A percentile compares a stretch with the other conserved stretches of the same genome.
phyloP scores from a whole-genome alignment of 1,140 invertebrate genomes.

The Papilio machaon region DNA sequence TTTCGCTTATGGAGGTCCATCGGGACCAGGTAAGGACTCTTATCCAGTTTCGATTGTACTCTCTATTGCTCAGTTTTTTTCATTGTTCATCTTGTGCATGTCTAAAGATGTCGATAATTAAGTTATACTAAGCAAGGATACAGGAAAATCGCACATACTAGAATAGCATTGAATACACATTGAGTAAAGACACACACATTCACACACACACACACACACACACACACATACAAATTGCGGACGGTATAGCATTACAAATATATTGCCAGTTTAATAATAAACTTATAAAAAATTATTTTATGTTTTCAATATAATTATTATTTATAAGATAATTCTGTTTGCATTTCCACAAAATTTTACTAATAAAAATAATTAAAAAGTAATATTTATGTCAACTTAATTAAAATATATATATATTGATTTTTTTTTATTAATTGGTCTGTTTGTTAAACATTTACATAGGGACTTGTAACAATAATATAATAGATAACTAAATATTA shows the following conservation, averaged over 20 bases:
- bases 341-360: conserved; percentile 4
- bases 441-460: conserved; percentile 13
- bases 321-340: conserved; percentile 6
- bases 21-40: too few species aligned
- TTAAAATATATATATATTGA: conserved; percentile 10
- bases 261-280: conserved; percentile 36
- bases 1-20: too few species aligned
- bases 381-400: conserved; percentile 19
- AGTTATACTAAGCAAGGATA: conserved; percentile 14
- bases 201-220: conserved; percentile 23
- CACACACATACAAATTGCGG: conserved; percentile 35
- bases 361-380: conserved; percentile 18
- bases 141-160: conserved; percentile 2
- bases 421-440: conserved; percentile 25
- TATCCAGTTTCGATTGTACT: too few species aligned
- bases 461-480: conserved; percentile 20
- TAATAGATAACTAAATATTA: conserved; percentile 6
- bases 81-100: not conserved
- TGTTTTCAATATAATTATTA: conserved; percentile 19
- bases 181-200: conserved; percentile 23
- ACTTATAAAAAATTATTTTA: conserved; percentile 6
- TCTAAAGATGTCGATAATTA: conserved; percentile 16
- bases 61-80: not conserved
- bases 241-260: conserved; percentile 37
- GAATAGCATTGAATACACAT: conserved; percentile 18